Conservation (phyloP, 2,113 vertebrate genomes). For the Oceanites oceanicus region DNA sequence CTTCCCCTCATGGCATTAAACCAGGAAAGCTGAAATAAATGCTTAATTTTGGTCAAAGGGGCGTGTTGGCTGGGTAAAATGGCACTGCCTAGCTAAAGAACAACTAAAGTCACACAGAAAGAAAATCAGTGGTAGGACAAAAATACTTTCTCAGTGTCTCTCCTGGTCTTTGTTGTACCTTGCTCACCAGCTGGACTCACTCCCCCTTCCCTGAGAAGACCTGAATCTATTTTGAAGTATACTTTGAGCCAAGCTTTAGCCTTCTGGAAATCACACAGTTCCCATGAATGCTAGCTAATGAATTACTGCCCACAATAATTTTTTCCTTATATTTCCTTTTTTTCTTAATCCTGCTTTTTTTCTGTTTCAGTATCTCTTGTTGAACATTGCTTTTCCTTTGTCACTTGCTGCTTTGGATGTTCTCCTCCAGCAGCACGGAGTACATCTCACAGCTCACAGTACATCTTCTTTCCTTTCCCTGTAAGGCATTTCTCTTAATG, state of each 20-base stretch:
- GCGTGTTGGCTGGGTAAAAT: not conserved
- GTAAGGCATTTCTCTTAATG: not conserved
- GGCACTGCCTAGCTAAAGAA: not conserved
- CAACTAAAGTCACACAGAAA: not conserved
- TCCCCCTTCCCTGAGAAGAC: not conserved
- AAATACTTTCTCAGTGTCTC: not conserved
- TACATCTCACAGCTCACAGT: no score
- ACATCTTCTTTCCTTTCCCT: not conserved
- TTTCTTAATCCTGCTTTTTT: not conserved
- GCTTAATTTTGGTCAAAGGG: not conserved
- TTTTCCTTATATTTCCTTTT: not conserved
- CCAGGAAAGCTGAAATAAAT: not conserved
- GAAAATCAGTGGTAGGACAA: not conserved
- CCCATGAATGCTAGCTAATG: not conserved
- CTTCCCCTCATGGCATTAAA: not conserved
- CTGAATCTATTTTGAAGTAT: not conserved
- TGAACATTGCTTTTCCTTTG: not conserved
- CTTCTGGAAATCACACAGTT: not conserved
- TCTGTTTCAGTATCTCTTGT: not conserved
- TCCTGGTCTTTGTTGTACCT: not conserved
- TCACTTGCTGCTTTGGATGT: not conserved
- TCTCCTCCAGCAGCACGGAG: not conserved
- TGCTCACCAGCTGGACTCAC: not conserved
- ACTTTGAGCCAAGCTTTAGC: accelerated
- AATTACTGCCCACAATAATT: not conserved